phyloP scores from a whole-genome alignment of 2,113 vertebrate species.

The Xiphophorus hellerii region DNA sequence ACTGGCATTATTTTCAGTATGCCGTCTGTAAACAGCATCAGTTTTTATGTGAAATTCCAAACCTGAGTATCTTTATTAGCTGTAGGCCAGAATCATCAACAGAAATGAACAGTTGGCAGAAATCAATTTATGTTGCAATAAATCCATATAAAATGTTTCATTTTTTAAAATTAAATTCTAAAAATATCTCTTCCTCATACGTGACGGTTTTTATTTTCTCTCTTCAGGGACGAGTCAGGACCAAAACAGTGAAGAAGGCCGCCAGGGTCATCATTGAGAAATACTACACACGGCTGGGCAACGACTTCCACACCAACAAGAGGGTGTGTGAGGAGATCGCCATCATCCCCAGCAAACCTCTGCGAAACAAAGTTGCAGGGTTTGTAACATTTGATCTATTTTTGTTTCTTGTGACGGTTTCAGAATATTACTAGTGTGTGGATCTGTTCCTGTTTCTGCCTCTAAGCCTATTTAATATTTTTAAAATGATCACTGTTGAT shows the following conservation, averaged over 20 bases:
- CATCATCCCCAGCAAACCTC: constrained; percentile 98
- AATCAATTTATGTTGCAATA: background rate
- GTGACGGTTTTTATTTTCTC: background rate
- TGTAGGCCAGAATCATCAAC: background rate
- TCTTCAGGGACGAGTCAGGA: constrained; percentile 88
- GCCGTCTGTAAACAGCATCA: too few species aligned
- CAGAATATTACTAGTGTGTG: background rate
- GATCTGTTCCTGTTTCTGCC: too few species aligned
- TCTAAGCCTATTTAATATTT: too few species aligned
- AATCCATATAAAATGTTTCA: background rate
- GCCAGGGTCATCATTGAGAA: constrained; percentile 97
- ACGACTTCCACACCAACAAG: constrained; percentile 98
- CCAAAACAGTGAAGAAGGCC: constrained; percentile 98
- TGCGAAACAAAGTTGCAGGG: constrained; percentile 98
- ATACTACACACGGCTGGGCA: constrained; percentile 96
- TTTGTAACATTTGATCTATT: constrained; percentile 40
- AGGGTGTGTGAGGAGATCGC: constrained; percentile 97
- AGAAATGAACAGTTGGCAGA: background rate
- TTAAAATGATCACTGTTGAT: too few species aligned
- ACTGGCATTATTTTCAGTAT: too few species aligned
- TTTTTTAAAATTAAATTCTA: background rate
- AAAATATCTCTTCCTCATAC: background rate
- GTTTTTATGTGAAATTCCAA: too few species aligned
- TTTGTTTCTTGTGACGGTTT: background rate
- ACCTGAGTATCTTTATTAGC: too few species aligned